These are phyloP conservation scores for Parazoanthus darwini DNA, from an alignment of 92 coral and sea anemone species.

Conservation along the genomic window DNA sequence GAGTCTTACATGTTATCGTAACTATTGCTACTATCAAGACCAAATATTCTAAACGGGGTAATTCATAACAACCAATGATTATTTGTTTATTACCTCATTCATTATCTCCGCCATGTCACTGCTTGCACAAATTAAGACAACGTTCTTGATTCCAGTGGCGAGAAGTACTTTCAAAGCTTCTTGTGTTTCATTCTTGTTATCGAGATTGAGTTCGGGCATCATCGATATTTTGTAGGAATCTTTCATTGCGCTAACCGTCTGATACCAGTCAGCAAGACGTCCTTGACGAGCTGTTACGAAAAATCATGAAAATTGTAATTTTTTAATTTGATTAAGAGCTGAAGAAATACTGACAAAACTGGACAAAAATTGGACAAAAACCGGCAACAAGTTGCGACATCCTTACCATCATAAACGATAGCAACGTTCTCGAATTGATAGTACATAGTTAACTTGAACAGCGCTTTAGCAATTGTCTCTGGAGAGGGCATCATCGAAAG, in stretches of 20 bases:
- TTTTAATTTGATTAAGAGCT: not conserved
- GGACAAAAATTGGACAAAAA: not conserved
- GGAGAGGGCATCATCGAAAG: conserved; percentile 73
- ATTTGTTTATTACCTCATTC: conserved; percentile 63
- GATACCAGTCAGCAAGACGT: conserved; percentile 65
- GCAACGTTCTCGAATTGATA: conserved; percentile 61
- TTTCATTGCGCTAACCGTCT: conserved; percentile 51
- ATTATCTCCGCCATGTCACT: conserved; percentile 69
- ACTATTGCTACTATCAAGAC: not conserved
- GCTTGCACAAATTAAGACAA: conserved; percentile 78
- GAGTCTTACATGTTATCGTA: no score
- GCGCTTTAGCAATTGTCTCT: conserved; percentile 56
- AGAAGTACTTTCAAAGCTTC: conserved; percentile 48
- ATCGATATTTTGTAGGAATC: conserved; percentile 64
- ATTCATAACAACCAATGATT: not conserved
- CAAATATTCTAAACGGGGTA: no score
- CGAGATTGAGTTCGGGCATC: conserved; percentile 82
- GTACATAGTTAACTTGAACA: conserved; percentile 63
- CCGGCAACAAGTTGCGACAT: not conserved
- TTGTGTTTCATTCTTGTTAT: conserved; percentile 43
- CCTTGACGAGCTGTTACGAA: conserved; percentile 52
- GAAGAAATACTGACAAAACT: not conserved
- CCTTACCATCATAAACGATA: conserved; percentile 79
- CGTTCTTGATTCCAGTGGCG: conserved; percentile 72
- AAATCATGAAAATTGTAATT: not conserved